Base-by-base conservation (phyloP, 2,113 vertebrate species). In the Lepus timidus region DNA sequence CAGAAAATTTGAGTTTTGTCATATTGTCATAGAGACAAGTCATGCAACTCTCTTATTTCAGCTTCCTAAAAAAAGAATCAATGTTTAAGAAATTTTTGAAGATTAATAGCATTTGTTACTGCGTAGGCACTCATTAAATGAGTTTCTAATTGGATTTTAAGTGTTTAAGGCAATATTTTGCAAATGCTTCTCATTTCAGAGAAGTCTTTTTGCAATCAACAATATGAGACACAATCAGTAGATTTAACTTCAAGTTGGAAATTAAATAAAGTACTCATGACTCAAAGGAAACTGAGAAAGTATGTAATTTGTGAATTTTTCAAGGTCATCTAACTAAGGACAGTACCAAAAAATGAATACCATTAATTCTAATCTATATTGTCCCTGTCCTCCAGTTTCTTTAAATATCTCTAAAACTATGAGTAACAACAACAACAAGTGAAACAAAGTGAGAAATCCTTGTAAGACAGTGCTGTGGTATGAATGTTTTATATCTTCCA, bases 111-210 rank as follows among this genome's bases (percentile, higher is more conserved):
- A 61, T 22, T 79, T 0, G 0, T 7, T 31, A 75, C 39, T 61
- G 14, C 91, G 17, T 33, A 95, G 51, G 17, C 2, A 67, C 74
- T 93, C 31, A 65, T 52, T 88, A 79, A 44, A 25, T 79, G 3
- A 74, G 19, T 88, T 91, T 82, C 76, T 11, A 93, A 65, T 81
- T 65, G n/a, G 12, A 80, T 52, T 93, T 85, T 61, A 75, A 19
- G 27, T 20, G 51, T 27, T 14, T 52, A 39, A 71, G 16, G 19
- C 85, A 65, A 36, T 71, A 68, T 62, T 94, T 76, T 93, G 6
- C 80, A 91, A 94, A 80, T 36, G 25, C 9, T 86, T 89, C 10
- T 70, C 62, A 65, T 75, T 93, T 33, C 14, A 83, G 19, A 61
- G 64, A 75, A 58, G 8, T 55, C 4, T 52, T 19, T 87, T 33